Percentiles rank a stretch among this genome's conserved stretches.
These are phyloP conservation scores for Drosophila lini DNA, from an alignment of 1,140 invertebrate species.

Conservation along the genomic window DNA sequence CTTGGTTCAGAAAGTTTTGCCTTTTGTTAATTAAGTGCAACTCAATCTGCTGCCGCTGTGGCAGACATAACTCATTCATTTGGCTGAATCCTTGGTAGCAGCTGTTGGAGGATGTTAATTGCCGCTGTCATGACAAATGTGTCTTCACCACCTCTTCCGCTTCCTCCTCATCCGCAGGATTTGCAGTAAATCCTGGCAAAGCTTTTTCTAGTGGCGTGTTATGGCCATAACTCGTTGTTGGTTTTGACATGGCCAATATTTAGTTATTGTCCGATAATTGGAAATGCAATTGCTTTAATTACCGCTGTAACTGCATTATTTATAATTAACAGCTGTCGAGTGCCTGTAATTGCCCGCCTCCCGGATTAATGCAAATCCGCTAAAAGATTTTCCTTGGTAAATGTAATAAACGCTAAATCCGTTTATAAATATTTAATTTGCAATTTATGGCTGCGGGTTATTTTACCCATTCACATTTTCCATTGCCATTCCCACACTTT, in stretches of 20 bases:
- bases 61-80: slow-evolving; percentile 55
- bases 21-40: slow-evolving; percentile 68
- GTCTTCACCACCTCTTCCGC: neutral
- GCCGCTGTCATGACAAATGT: slow-evolving; percentile 37
- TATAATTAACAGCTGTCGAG: slow-evolving; percentile 47
- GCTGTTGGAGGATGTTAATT: slow-evolving; percentile 40
- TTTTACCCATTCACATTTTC: slow-evolving; percentile 4
- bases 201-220: neutral
- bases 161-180: neutral
- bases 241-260: slow-evolving; percentile 26
- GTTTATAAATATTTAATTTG: slow-evolving; percentile 40
- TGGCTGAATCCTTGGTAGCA: slow-evolving; percentile 29
- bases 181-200: neutral
- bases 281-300: slow-evolving; percentile 45
- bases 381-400: slow-evolving; percentile 3
- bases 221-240: slow-evolving; percentile 10
- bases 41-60: slow-evolving; percentile 41
- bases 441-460: slow-evolving; percentile 26
- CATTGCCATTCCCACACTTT: neutral
- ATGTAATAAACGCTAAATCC: slow-evolving; percentile 20
- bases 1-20: slow-evolving; percentile 42
- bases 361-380: slow-evolving; percentile 28
- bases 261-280: slow-evolving; percentile 30
- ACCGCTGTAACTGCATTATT: slow-evolving; percentile 45
- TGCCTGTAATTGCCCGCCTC: slow-evolving; percentile 33